Evolutionary conservation across 2,888 invertebrate species (phyloP).

Genomic region (Apamea anceps): DNA sequence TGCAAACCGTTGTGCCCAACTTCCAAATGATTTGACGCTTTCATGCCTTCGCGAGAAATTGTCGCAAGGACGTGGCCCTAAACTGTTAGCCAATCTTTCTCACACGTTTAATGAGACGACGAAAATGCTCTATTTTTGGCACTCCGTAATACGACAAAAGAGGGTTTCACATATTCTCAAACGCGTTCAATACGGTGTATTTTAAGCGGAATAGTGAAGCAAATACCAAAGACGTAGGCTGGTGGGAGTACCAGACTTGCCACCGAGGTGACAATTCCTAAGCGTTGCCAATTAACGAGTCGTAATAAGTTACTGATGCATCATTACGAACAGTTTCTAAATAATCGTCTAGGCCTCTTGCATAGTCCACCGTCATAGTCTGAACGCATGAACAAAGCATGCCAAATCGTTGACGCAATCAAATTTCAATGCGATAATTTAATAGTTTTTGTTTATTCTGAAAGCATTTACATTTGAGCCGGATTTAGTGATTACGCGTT

Average conservation of each 20-base stretch:
- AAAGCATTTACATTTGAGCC: slow-evolving; percentile 59
- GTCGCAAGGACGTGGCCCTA: slow-evolving; percentile 47
- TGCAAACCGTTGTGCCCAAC: slow-evolving; percentile 53
- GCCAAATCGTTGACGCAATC: slow-evolving; percentile 54
- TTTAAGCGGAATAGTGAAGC: slow-evolving; percentile 6
- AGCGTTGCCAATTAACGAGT: slow-evolving; percentile 50
- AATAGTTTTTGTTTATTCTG: slow-evolving; percentile 66
- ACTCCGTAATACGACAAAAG: slow-evolving; percentile 28
- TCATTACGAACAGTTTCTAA: slow-evolving; percentile 42
- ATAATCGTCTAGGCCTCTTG: slow-evolving; percentile 33
- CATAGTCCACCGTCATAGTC: slow-evolving; percentile 29
- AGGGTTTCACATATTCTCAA: slow-evolving; percentile 12
- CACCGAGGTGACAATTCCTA: slow-evolving; percentile 44
- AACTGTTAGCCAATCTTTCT: slow-evolving; percentile 45
- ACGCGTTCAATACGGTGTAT: neutral
- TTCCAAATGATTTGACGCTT: slow-evolving; percentile 64
- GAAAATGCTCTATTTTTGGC: slow-evolving; percentile 46
- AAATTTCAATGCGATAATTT: slow-evolving; percentile 44
- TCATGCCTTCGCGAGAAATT: slow-evolving; percentile 49
- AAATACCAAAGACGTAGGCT: slow-evolving; percentile 12
- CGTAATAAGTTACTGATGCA: slow-evolving; percentile 38
- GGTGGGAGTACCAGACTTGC: slow-evolving; percentile 25
- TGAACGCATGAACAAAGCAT: slow-evolving; percentile 42
- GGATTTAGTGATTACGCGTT: slow-evolving; percentile 76
- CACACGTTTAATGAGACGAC: slow-evolving; percentile 41